Evolutionary conservation across 2,797 vertebrate species (phyloP), one percentile per base, ranked within the genome.

Genomic region (Pagetopsis macropterus): DNA sequence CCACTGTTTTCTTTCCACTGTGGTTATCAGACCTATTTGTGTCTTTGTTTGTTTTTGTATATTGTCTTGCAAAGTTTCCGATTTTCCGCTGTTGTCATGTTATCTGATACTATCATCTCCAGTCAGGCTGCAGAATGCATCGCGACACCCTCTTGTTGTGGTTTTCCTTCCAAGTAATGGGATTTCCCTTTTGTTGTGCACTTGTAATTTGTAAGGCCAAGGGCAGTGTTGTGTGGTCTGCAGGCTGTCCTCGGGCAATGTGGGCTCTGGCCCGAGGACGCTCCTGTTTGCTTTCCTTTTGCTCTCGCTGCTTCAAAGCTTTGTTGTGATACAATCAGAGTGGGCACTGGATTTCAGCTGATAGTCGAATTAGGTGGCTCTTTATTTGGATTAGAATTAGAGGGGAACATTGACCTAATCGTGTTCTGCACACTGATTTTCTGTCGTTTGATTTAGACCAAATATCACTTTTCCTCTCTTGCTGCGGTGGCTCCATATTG

Each of bases 241-340:
- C 87, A 76, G 79, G 80, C 66, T 86, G 70, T 81, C 87, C 87
- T 84, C 62, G 66, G 86, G 84, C 84, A 33, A 45, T 86, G 59
- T 82, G 48, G 72, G 62, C 79, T 82, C 67, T 45, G 59, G 72
- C 82, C 56, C 12, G 70, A 77, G 60, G 76, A 79, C 65, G 72
- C 60, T 72, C 60, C 71, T 27, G 33, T 84, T 70, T 65, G 54
- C 64, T 78, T 4, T 57, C 3, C 73, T 68, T 77, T 55, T 56
- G 41, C 33, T 78, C 27, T 55, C 21, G 40, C 50, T 50, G 48
- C 62, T 63, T 75, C 58, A 78, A 60, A 83, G 74, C 59, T 71
- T 61, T 67, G 51, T 23, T 45, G 44, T 14, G 46, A 76, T 63
- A 41, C 11, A 19, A 70, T 67, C 12, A 0, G 16, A 37, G 13